Evolutionary conservation across 2,888 invertebrate genomes (phyloP), one percentile per base, ranked within the genome.

Genomic region (Timandra comae): DNA sequence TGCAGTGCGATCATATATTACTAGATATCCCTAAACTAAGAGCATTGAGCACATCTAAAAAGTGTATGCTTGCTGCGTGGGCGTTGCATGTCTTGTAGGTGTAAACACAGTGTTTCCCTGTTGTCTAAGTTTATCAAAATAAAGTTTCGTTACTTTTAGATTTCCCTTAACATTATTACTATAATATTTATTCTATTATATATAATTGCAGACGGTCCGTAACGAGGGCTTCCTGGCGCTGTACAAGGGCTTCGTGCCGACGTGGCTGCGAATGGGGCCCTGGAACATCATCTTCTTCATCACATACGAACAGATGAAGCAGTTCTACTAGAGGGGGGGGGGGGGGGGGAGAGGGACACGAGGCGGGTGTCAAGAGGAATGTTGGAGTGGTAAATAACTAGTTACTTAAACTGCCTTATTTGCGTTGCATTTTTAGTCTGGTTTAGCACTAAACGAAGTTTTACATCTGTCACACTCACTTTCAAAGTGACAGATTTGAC

Each of bases 261-360:
- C 97, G 12, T 94, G 95, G 93, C 88, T 98, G 50, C 89, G 97
- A 49, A 95, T 98, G 92, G 97, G 97, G 0, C 97, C 98, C 3
- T 98, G 97, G 97, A 97, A 97, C 85, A 93, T 98, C 47, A 97
- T 97, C 68, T 97, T 97, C 87, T 97, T 97, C 81, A 89, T 97
- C 64, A 93, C 95, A 5, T 97, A 96, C 75, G 97, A 97, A 74
- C 96, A 96, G 72, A 87, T 97, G 43, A 96, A 96, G 75, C 88
- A 89, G 53, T 56, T 91, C 37, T 91, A 92, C 79, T 91, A 62
- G 63, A 25, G 25, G 13, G 12, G 7, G 7, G 11, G n/a, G n/a
- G n/a, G n/a, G n/a, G n/a, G n/a, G n/a, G n/a, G n/a, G n/a, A n/a
- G n/a, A n/a, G n/a, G n/a, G n/a, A n/a, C n/a, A n/a, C n/a, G n/a